phyloP scores from a whole-genome alignment of 23 tunicate species.

The Ascidia mentula region DNA sequence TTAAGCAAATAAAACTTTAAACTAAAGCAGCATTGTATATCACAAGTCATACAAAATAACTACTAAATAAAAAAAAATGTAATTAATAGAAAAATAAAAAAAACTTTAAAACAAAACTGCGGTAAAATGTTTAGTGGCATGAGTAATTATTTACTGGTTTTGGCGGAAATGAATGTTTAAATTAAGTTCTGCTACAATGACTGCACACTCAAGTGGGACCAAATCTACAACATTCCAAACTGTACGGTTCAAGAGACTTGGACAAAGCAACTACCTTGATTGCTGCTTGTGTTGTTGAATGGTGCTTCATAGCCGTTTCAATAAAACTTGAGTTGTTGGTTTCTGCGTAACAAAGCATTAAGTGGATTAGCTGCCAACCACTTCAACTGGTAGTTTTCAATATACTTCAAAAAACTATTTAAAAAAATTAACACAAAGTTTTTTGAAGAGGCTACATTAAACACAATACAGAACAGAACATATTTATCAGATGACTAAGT shows the following conservation, averaged over 20 bases:
- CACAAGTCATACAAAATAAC: too few relatives aligned
- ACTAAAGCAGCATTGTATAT: too few relatives aligned
- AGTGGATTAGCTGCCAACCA: not conserved
- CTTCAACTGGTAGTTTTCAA: not conserved
- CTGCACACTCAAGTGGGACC: not conserved
- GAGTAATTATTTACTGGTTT: too few relatives aligned
- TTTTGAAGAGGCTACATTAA: too few relatives aligned
- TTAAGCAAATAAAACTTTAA: too few relatives aligned
- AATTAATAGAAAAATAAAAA: too few relatives aligned
- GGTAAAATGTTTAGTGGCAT: too few relatives aligned
- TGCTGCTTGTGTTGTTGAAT: constrained; percentile 64
- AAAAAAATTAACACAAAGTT: not conserved
- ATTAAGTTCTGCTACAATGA: not conserved
- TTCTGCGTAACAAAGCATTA: not conserved
- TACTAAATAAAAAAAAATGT: too few relatives aligned
- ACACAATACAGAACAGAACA: too few relatives aligned
- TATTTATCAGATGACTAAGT: too few relatives aligned
- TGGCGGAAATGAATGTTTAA: not conserved
- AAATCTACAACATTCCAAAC: not conserved
- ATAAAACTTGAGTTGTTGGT: constrained; percentile 21
- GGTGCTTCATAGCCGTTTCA: constrained; percentile 62
- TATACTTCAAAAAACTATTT: not conserved
- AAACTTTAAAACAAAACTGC: too few relatives aligned
- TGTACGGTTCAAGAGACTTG: not conserved
- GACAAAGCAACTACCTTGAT: constrained; percentile 32